Base-by-base conservation (phyloP, 2,113 vertebrate species). In the Elanus axillaris region DNA sequence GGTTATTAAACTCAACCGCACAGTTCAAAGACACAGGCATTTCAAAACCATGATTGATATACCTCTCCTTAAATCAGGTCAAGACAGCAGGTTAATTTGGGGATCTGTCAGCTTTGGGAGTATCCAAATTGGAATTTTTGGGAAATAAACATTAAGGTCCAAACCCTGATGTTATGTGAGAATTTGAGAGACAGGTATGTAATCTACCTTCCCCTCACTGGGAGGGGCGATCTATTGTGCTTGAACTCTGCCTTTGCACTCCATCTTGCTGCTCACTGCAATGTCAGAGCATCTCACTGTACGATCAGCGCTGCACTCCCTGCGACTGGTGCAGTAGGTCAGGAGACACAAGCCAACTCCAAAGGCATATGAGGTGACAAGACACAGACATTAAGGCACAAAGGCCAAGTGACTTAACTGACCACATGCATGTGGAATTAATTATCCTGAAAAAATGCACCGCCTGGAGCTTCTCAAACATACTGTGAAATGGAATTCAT, bases 221-320 rank as follows among this genome's bases (percentile, higher is more conserved):
- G 80, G 83, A 77, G 56, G 86, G 40, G 22, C 0, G 0, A 48
- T 27, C 18, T 36, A 18, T 13, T 58, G 36, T 66, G 72, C 47
- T 36, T n/a, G 40, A 90, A 55, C 88, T 74, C 81, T 82, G 53
- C 31, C 77, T 88, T 50, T 45, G 84, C 72, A 91, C 80, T 59
- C 62, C 18, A 9, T 38, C 53, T 31, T 16, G 21, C 90, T 93
- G 59, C 59, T 69, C 45, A 6, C 14, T 19, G 25, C 47, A 80
- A 27, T 7, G 1, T 26, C 67, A 16, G 36, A 71, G 42, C 78
- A 62, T 26, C 56, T 53, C 59, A 16, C 23, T 26, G 31, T 13
- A 36, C 59, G 11, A 16, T 3, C 40, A 69, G 63, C 16, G 3
- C 38, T 9, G 76, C 20, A 3, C 29, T 72, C 53, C 34, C 76